Base-by-base conservation (phyloP, 1,140 invertebrate genomes). In the Drosophila lowei region DNA sequence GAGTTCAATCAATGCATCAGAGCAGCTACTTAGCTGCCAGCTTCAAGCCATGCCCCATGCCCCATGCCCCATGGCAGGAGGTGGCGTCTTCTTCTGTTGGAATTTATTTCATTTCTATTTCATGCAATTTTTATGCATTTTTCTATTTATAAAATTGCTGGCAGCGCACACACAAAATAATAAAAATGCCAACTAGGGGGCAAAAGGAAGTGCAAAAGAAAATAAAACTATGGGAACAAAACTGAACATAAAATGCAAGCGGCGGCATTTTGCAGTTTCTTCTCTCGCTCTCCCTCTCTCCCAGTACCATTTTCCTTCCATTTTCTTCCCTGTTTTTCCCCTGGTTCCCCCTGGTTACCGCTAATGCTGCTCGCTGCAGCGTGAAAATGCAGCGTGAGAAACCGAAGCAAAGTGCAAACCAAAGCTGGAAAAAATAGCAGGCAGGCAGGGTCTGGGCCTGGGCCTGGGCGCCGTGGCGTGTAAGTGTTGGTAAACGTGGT, bases 401-500 rank as follows among this genome's bases (percentile, higher is more conserved):
- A 62, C 52, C 60, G 57, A 83, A 63, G 42, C 68, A 60, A 71
- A 70, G 49, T 43, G 15, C 13, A 58, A 72, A 58, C 43, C 57
- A 56, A 42, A 53, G 64, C 44, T 53, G 72, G 55, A 46, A 55
- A 54, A 18, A 18, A 18, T 18, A 18, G 18, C 18, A 18, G 18
- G 18, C 18, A 18, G 18, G 16, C 28, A n/a, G 18, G 47, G 65
- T 1, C 18, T 18, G 18, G 18, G 18, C 1, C 18, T 18, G 4
- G 23, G 23, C 23, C 5, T 25, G 23, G 67, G 79, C 63, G 81
- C 52, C 44, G 53, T 75, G 44, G 72, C 77, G 72, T 84, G 77
- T 77, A 84, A 85, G 81, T 85, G 81, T 85, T 85, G 81, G 81
- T 86, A 85, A 85, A 86, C 81, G 80, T 65, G 77, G 63, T 86